Percentiles rank a stretch among this genome's conserved stretches.
phyloP scores from a whole-genome alignment of 2,888 invertebrate genomes.

The Agrochola macilenta region DNA sequence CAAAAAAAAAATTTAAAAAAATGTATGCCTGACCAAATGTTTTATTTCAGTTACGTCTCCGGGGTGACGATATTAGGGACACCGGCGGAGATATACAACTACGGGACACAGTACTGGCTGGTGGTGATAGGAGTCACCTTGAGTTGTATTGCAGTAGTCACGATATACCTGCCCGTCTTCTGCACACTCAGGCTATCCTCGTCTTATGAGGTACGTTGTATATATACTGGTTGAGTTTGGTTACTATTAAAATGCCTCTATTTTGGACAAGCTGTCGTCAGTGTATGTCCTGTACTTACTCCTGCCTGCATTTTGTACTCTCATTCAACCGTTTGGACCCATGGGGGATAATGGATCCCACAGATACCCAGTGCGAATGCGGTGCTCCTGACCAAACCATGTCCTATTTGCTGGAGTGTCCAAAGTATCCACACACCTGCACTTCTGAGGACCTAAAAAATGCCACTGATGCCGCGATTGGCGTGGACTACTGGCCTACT shows the following conservation, averaged over 20 bases:
- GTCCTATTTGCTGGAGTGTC: too few relatives aligned
- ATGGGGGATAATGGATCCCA: too few relatives aligned
- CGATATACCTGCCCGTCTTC: slow-evolving; percentile 95
- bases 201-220: slow-evolving; percentile 93
- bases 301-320: not conserved
- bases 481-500: too few relatives aligned
- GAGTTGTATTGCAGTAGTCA: slow-evolving; percentile 92
- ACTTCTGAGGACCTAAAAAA: too few relatives aligned
- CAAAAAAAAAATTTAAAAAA: too few relatives aligned
- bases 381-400: too few relatives aligned
- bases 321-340: not conserved
- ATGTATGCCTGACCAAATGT: slow-evolving; percentile 19
- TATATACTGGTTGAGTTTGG: not conserved
- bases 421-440: too few relatives aligned
- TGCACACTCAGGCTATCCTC: slow-evolving; percentile 94
- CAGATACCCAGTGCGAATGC: too few relatives aligned
- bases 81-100: slow-evolving; percentile 96
- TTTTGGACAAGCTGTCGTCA: not conserved
- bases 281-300: slow-evolving; percentile 3
- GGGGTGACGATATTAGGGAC: slow-evolving; percentile 97
- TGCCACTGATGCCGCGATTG: too few relatives aligned
- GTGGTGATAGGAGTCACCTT: slow-evolving; percentile 93
- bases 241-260: not conserved
- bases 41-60: slow-evolving; percentile 93
- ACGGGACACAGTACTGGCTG: slow-evolving; percentile 95